Evolutionary conservation across 2,113 vertebrate genomes (phyloP).

Genomic region (Leucosticte australis): DNA sequence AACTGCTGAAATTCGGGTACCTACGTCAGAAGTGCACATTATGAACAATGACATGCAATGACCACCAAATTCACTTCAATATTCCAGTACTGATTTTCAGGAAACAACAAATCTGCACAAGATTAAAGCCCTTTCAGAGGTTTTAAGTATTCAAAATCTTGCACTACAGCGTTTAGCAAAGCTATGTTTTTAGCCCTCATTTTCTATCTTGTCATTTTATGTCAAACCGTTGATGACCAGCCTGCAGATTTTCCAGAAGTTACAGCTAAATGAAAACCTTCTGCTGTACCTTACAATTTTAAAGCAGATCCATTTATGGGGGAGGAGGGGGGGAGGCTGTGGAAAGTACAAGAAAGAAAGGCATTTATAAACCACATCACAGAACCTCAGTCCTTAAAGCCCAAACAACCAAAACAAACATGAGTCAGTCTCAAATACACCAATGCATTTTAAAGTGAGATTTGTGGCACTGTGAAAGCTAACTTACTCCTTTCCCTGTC

Average conservation of each 20-base stretch:
- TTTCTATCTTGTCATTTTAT: not conserved
- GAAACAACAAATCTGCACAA: not conserved
- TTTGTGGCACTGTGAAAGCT: not conserved
- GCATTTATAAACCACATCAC: not conserved
- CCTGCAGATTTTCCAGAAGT: not conserved
- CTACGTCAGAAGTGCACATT: not conserved
- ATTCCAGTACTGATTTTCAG: not conserved
- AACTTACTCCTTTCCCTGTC: not conserved
- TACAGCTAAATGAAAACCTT: not conserved
- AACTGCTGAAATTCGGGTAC: not conserved
- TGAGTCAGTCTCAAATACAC: not conserved
- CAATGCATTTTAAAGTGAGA: not conserved
- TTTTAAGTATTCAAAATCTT: not conserved
- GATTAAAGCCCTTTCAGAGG: not conserved
- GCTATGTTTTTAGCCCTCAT: not conserved
- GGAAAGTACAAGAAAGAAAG: not conserved
- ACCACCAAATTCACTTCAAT: not conserved
- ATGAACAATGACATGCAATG: not conserved
- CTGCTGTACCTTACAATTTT: not conserved
- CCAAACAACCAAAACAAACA: not conserved
- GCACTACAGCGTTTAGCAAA: not conserved
- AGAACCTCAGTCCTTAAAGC: not conserved
- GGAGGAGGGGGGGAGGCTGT: accelerated
- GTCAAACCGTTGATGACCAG: not conserved
- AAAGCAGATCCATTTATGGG: not conserved